Conservation (phyloP, 2,797 vertebrate genomes). For the Chloroceryle inda region DNA sequence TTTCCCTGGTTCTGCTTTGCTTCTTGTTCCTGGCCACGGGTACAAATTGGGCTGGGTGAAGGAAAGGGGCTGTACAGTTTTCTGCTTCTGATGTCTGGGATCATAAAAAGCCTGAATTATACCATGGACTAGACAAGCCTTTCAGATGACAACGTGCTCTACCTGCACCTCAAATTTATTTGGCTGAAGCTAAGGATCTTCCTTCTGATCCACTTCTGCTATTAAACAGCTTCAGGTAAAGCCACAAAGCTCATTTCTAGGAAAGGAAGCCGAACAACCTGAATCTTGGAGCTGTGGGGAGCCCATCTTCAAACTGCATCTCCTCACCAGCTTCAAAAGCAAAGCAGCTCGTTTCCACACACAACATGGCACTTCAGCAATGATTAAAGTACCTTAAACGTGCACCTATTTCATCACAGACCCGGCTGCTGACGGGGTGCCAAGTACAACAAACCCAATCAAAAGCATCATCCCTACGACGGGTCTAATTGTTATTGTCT, state of each 20-base stretch:
- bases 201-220: background rate
- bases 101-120: background rate
- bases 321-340: background rate
- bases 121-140: background rate
- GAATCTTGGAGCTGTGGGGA: slow-evolving; percentile 5
- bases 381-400: background rate
- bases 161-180: background rate
- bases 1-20: background rate
- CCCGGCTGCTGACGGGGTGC: background rate
- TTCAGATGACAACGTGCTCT: background rate
- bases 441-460: slow-evolving; percentile 6
- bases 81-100: background rate
- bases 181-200: background rate
- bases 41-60: background rate
- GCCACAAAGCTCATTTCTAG: background rate
- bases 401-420: background rate
- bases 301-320: background rate
- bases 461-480: background rate
- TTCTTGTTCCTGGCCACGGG: background rate
- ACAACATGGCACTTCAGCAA: background rate
- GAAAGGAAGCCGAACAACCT: background rate
- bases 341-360: background rate
- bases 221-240: background rate
- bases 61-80: background rate
- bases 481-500: background rate